Percentiles rank a stretch among this genome's conserved stretches.
These are phyloP conservation scores for Eristalis pertinax DNA, from an alignment of 2,888 invertebrate genomes.

Conservation along the genomic window DNA sequence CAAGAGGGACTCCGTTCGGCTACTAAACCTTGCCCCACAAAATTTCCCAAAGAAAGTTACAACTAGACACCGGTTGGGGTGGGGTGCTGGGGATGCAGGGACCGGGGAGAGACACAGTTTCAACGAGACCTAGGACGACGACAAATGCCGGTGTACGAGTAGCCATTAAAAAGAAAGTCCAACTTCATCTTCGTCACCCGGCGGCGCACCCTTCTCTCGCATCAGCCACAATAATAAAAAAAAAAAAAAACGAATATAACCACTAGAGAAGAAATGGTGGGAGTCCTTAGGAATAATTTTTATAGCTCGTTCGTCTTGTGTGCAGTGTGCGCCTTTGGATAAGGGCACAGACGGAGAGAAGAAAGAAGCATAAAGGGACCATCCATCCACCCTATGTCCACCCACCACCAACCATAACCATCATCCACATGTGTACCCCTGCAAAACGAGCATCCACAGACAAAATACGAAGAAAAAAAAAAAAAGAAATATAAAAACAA, in stretches of 20 bases:
- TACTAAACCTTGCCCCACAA: conserved; percentile 66
- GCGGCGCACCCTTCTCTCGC: not conserved
- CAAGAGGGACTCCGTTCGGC: conserved; percentile 25
- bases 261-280: conserved; percentile 33
- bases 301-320: conserved; percentile 69
- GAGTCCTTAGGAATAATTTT: conserved; percentile 68
- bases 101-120: not conserved
- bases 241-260: not conserved
- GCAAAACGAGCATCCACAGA: conserved; percentile 55
- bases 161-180: conserved; percentile 65
- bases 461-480: conserved; percentile 47
- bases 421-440: conserved; percentile 40
- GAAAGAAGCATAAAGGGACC: conserved; percentile 43
- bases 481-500: conserved; percentile 42
- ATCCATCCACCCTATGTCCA: not conserved
- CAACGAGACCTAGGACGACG: conserved; percentile 26
- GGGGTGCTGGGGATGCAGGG: not conserved
- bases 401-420: conserved; percentile 16
- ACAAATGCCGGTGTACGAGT: conserved; percentile 63
- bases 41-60: conserved; percentile 55
- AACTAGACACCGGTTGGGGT: conserved; percentile 16
- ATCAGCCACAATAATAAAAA: conserved; percentile 42
- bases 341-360: conserved; percentile 11
- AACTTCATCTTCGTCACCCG: conserved; percentile 59
- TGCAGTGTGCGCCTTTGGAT: conserved; percentile 47